Percentiles rank a stretch among this genome's conserved stretches.
These are phyloP conservation scores for Pogonomyrmex barbatus DNA, from an alignment of 1,140 invertebrate species.

Conservation along the genomic window DNA sequence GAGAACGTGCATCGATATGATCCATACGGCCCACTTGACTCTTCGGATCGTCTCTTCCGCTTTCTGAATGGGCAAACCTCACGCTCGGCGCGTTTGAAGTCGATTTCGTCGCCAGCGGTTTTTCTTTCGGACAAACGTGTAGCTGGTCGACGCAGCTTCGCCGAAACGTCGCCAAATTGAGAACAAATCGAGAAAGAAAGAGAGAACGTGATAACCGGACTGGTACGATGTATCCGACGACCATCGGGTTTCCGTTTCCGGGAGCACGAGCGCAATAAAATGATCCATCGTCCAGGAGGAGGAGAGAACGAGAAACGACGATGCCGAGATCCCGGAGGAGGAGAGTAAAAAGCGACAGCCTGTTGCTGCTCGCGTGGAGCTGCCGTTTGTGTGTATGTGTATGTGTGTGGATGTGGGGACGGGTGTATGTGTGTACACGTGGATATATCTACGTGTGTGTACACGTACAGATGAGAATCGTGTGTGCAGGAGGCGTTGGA, in stretches of 20 bases:
- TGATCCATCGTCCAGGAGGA: conserved; percentile 74
- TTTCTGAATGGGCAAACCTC: conserved; percentile 18
- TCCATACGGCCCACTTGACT: conserved; percentile 74
- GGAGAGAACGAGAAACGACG: conserved; percentile 52
- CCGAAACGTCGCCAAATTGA: conserved; percentile 1
- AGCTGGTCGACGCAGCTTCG: neutral
- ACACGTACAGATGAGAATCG: conserved; percentile 67
- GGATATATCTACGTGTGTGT: neutral
- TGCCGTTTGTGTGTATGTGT: conserved; percentile 59
- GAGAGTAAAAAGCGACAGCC: conserved; percentile 77
- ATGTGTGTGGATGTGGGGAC: conserved; percentile 62
- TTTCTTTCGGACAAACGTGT: conserved; percentile 1
- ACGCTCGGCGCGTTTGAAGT: conserved; percentile 67
- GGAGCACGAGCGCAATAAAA: conserved; percentile 75
- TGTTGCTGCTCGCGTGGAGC: conserved; percentile 83
- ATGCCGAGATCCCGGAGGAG: conserved; percentile 42
- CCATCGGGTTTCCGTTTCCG: conserved; percentile 66
- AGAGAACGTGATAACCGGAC: conserved; percentile 29
- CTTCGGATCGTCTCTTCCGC: conserved; percentile 24
- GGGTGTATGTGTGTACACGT: neutral
- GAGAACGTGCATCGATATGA: conserved; percentile 58
- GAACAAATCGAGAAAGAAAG: neutral
- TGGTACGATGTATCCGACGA: conserved; percentile 39
- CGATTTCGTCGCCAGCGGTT: conserved; percentile 48
- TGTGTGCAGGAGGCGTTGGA: conserved; percentile 55